Conservation (phyloP, 2,797 vertebrate genomes). For the Channallabes apus region DNA sequence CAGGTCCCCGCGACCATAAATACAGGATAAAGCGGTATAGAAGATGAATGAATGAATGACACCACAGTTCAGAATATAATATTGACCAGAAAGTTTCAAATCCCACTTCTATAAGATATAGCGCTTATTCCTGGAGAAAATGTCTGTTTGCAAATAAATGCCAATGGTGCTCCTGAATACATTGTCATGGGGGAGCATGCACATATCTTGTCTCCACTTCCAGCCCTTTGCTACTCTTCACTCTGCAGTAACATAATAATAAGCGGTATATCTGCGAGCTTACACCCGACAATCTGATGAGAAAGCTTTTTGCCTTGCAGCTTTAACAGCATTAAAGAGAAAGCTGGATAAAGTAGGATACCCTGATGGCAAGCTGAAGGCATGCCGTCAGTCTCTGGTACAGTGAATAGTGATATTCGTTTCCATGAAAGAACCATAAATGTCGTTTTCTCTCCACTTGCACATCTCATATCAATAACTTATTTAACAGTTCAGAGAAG, state of each 20-base stretch:
- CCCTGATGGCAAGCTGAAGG: constrained; percentile 36
- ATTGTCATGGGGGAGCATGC: background rate
- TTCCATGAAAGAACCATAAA: constrained; percentile 81
- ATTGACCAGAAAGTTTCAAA: background rate
- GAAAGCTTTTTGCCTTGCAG: constrained; percentile 32
- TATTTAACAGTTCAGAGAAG: constrained; percentile 40
- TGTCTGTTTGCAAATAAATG: background rate
- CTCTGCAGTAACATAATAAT: constrained; percentile 41
- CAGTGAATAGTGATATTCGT: constrained; percentile 80
- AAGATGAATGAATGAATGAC: too few species aligned
- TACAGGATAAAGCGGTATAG: too few species aligned
- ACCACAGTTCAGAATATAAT: background rate
- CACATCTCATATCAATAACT: constrained; percentile 43
- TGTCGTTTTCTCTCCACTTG: constrained; percentile 72
- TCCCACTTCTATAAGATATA: background rate
- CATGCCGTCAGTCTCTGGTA: constrained; percentile 62
- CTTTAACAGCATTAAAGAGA: constrained; percentile 37
- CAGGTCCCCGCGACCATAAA: too few species aligned
- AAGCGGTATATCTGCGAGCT: constrained; percentile 24
- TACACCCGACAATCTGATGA: constrained; percentile 32
- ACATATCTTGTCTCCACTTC: constrained; percentile 13
- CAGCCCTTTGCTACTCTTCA: constrained; percentile 29
- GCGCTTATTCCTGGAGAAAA: background rate
- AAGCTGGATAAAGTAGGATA: constrained; percentile 19
- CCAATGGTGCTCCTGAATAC: background rate